Evolutionary conservation across 2,888 invertebrate genomes (phyloP), one percentile per base, ranked within the genome.

Genomic region (Heliconius hortense): DNA sequence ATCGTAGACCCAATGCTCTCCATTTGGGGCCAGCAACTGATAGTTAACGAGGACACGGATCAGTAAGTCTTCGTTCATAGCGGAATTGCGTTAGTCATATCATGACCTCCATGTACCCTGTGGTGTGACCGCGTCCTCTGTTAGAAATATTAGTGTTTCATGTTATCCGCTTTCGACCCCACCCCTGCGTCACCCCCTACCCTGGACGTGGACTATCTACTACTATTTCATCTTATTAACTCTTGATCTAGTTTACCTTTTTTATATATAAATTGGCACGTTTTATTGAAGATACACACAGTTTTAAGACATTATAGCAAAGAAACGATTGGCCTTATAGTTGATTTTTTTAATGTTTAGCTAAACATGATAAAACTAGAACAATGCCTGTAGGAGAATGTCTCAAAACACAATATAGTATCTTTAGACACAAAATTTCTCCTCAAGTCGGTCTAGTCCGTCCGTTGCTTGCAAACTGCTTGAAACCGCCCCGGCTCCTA

Each of bases 1-100:
- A 97, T 98, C 96, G 97, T 98, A 96, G 98, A 98, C 96, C 98
- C 98, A 95, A 98, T 98, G 98, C 97, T 98, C 95, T 97, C 97
- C 95, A 98, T 98, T 95, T 98, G 98, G 98, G 98, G 98, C 95
- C 98, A 98, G 95, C 98, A 98, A 96, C 97, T 98, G 96, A 97
- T 98, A 96, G 97, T 98, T 95, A 98, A 97, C 96, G 98, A 98
- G 96, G 98, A 98, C 95, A 97, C 98, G 92, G 97, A 97, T 95
- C 98, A 98, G 98, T 98, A 97, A 97, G 98, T 97, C 88, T 87
- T 85, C 86, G 88, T 84, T 85, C 82, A 82, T 83, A 82, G 84
- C 90, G 84, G 85, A 85, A 88, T 82, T 87, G 88, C 88, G 84
- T 84, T 84, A 83, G 86, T 84, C 87, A 86, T 86, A 85, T 86